phyloP scores from a whole-genome alignment of 2,113 vertebrate species.

The Xenus cinereus region DNA sequence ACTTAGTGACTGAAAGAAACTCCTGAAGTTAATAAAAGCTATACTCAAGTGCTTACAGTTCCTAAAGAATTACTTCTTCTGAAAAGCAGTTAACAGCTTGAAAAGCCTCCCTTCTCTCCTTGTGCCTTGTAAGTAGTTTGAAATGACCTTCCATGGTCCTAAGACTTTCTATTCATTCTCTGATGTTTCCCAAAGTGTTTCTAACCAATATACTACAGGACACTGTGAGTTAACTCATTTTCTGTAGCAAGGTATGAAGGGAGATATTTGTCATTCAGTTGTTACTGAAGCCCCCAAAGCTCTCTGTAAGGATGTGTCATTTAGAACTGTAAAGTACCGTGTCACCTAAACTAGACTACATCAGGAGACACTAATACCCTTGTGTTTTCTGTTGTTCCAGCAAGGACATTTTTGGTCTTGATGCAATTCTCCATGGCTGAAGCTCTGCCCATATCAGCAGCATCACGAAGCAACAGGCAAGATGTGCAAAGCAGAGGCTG shows the following conservation, averaged over 20 bases:
- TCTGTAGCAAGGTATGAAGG: neutral
- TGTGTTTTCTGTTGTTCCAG: neutral
- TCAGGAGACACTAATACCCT: neutral
- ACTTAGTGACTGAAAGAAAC: neutral
- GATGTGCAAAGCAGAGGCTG: neutral
- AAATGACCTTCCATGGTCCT: fast-evolving
- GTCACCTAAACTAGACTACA: neutral
- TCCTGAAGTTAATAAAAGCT: neutral
- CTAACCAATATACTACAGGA: neutral
- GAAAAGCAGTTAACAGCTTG: neutral
- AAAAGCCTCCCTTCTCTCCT: neutral
- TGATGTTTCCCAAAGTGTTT: neutral
- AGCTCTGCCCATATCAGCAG: neutral
- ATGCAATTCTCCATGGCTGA: neutral
- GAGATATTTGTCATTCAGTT: neutral
- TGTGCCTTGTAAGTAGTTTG: neutral
- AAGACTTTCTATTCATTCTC: neutral
- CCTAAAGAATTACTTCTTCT: neutral
- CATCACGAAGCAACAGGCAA: neutral
- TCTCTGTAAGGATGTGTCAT: neutral
- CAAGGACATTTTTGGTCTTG: neutral
- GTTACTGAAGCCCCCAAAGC: neutral
- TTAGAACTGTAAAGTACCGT: neutral
- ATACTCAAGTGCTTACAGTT: neutral
- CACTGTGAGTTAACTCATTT: neutral